Evolutionary conservation across 2,113 vertebrate genomes (phyloP), one percentile per base, ranked within the genome.

Genomic region (Indicator indicator): DNA sequence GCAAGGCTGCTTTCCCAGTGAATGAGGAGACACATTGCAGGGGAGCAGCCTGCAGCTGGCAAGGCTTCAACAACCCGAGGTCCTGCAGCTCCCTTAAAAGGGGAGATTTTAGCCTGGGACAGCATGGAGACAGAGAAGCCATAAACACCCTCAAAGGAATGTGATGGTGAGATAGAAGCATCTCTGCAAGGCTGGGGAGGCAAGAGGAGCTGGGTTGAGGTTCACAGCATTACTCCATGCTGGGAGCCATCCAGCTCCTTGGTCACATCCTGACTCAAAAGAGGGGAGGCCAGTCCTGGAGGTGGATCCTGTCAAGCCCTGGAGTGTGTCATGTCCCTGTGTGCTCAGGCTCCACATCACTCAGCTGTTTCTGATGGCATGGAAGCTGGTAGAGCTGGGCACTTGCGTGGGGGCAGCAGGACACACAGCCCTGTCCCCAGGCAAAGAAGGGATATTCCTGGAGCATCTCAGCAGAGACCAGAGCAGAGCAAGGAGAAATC

Each of bases 61-160:
- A 27, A 42, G 42, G 54, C 73, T 92, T 50, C 90, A 89, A 70
- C 28, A 59, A 46, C 60, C 8, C 11, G 1, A n/a, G 11, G 68
- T 74, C 75, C 65, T 44, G 26, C 3, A 8, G 89, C 79, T 95
- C 87, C 95, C 95, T 95, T 96, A 94, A 91, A 96, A 95, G 89
- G 91, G 91, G 58, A 0, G 79, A 88, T 91, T 97, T 94, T 64
- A 91, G 75, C 20, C 48, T 8, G 72, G 91, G 89, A 89, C 72
- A 77, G 38, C 18, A 0, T 68, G 64, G 72, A 96, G 87, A 70
- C 84, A 91, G 91, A 90, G 93, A 26, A 94, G 68, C 82, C 69
- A 40, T 86, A 80, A 95, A 94, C 81, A 80, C 78, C 68, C 64
- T 56, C 2, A 1, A 21, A 93, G 87, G 91, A 91, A 92, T 36